Conservation (phyloP, 2,797 vertebrate species). For the Dendrocincla tyrannina region DNA sequence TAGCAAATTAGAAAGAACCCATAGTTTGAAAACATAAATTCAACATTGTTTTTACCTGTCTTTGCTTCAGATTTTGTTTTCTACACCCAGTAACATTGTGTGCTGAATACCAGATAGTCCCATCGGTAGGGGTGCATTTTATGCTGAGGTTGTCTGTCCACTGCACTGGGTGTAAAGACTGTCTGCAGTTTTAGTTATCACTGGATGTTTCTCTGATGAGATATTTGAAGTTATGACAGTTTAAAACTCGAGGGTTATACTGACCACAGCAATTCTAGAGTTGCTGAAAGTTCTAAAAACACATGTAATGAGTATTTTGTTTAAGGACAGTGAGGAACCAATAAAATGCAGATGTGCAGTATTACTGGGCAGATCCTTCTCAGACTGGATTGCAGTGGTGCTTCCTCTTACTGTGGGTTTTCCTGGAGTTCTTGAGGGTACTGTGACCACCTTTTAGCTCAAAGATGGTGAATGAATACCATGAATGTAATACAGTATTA, state of each 20-base stretch:
- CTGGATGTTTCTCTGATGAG: background rate
- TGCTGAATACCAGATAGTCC: background rate
- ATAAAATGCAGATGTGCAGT: background rate
- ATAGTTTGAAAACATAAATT: background rate
- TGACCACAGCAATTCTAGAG: background rate
- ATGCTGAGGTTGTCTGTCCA: background rate
- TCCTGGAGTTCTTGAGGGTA: background rate
- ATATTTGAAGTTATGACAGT: background rate
- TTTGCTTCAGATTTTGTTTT: background rate
- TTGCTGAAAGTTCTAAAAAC: background rate
- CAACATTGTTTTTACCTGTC: background rate
- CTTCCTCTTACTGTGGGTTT: background rate
- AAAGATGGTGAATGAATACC: background rate
- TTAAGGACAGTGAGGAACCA: background rate
- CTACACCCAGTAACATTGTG: background rate
- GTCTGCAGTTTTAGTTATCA: background rate
- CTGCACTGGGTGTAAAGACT: background rate
- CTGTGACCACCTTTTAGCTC: background rate
- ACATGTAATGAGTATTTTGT: background rate
- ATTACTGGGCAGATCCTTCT: background rate
- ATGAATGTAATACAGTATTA: background rate
- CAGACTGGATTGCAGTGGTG: background rate
- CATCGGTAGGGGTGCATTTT: background rate
- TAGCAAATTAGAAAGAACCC: background rate
- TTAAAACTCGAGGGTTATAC: background rate